phyloP scores from a whole-genome alignment of 2,888 invertebrate genomes.

The Clanis bilineata region DNA sequence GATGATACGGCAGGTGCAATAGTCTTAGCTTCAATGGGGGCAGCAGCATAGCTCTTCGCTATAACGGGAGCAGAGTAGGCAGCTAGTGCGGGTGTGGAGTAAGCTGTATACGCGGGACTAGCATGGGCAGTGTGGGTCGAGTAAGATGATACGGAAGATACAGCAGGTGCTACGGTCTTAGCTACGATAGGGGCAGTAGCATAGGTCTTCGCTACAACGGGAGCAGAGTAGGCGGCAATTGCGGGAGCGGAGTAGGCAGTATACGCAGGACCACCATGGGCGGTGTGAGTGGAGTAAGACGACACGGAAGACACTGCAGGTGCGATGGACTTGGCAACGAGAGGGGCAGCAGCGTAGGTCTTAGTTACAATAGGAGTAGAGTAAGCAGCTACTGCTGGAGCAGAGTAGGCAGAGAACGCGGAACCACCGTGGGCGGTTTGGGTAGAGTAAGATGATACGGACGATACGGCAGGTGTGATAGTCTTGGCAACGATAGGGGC shows the following conservation, averaged over 20 bases:
- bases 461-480: constrained; percentile 50
- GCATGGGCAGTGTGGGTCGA: constrained; percentile 52
- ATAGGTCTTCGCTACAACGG: constrained; percentile 53
- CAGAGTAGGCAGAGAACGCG: constrained; percentile 76
- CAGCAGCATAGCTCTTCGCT: constrained; percentile 33
- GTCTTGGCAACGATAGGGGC: constrained; percentile 39
- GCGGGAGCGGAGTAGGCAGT: constrained; percentile 63
- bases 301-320: constrained; percentile 55
- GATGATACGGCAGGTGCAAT: constrained; percentile 52
- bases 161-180: constrained; percentile 46
- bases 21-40: constrained; percentile 39
- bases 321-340: constrained; percentile 41
- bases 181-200: constrained; percentile 35
- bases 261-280: constrained; percentile 66
- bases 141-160: constrained; percentile 56
- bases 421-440: constrained; percentile 48
- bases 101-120: constrained; percentile 76
- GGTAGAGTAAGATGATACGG: constrained; percentile 53
- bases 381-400: constrained; percentile 37
- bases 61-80: constrained; percentile 40
- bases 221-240: constrained; percentile 33
- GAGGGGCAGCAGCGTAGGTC: constrained; percentile 32
- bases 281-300: constrained; percentile 52
- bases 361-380: constrained; percentile 38
- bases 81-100: constrained; percentile 36